Evolutionary conservation across 2,113 vertebrate species (phyloP).

Genomic region (Pelusios castaneus): DNA sequence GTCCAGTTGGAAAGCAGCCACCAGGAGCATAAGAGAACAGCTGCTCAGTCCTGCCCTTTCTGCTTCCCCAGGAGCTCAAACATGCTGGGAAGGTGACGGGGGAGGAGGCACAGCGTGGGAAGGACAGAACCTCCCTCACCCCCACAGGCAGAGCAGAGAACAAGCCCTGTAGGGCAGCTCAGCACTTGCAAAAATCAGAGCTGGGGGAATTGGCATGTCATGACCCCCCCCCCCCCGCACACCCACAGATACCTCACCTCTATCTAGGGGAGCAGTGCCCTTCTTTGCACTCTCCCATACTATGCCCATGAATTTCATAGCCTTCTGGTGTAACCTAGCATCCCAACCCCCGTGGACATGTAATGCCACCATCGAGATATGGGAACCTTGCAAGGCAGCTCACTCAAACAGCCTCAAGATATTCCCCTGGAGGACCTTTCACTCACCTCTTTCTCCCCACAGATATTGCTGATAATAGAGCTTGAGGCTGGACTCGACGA

Average conservation of each 20-base stretch:
- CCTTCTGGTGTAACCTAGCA: accelerated
- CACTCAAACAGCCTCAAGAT: accelerated
- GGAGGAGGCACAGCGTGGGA: neutral
- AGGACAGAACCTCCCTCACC: no score
- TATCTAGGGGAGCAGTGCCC: no score
- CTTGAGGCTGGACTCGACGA: constrained; percentile 97
- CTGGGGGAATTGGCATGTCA: no score
- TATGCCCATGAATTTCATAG: neutral
- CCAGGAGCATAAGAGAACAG: neutral
- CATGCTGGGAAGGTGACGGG: accelerated
- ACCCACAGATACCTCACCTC: no score
- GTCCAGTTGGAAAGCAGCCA: no score
- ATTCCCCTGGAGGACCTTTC: accelerated
- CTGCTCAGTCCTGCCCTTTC: accelerated
- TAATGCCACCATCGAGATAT: accelerated
- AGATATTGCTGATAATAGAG: constrained; percentile 99
- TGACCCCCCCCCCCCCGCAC: no score
- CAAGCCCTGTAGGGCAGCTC: no score
- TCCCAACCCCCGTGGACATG: neutral
- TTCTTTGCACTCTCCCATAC: no score
- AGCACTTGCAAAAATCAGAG: no score
- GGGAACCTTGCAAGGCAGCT: neutral
- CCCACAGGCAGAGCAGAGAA: no score
- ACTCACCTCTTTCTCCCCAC: constrained; percentile 98
- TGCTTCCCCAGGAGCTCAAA: accelerated